phyloP scores from a whole-genome alignment of 2,113 vertebrate species.

The Anhinga rufa region DNA sequence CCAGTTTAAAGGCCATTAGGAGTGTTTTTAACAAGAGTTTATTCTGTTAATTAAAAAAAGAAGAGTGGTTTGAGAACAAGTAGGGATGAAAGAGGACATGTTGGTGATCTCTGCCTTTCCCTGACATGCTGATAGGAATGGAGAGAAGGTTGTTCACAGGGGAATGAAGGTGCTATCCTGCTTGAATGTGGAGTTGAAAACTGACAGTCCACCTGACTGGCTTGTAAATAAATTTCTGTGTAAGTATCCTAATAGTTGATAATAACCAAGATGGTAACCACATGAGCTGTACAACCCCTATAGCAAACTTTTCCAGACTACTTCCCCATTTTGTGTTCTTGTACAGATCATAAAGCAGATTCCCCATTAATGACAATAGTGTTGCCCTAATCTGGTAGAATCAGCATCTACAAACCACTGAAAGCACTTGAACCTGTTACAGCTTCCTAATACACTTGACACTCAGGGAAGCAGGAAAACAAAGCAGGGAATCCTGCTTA shows the following conservation, averaged over 20 bases:
- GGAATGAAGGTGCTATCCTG: background rate
- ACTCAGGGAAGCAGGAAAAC: background rate
- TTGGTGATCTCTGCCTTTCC: background rate
- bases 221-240: background rate
- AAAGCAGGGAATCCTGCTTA: background rate
- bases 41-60: background rate
- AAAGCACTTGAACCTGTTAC: background rate
- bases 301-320: background rate
- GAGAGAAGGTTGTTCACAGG: background rate
- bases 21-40: background rate
- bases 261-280: background rate
- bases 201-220: background rate
- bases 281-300: background rate
- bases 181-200: background rate
- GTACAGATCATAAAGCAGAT: background rate
- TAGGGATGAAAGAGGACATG: background rate
- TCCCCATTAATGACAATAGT: background rate
- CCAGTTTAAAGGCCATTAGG: background rate
- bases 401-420: background rate
- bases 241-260: background rate
- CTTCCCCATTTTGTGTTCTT: background rate
- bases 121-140: background rate
- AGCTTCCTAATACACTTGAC: background rate
- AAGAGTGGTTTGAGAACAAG: background rate
- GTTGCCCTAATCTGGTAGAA: background rate